Conservation (phyloP, 2,113 vertebrate genomes). For the Himantopus leucocephalus region DNA sequence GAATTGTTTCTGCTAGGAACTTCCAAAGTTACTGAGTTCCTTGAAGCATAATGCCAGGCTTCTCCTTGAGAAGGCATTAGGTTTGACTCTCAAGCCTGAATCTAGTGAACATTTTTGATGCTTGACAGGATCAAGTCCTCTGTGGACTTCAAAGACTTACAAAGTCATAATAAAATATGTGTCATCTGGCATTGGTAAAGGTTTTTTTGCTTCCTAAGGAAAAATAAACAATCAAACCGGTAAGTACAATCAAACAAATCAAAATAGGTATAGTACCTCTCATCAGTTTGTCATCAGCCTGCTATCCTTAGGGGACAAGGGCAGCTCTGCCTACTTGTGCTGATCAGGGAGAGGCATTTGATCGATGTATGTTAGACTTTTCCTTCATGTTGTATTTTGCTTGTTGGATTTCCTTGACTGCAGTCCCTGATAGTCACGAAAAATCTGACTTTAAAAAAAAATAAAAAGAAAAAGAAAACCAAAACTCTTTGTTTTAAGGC, state of each 20-base stretch:
- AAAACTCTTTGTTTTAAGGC: not conserved
- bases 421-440: not conserved
- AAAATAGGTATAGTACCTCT: not conserved
- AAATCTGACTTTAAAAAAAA: not conserved
- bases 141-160: not conserved
- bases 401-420: not conserved
- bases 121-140: not conserved
- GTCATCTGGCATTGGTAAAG: not conserved
- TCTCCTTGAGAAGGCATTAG: not conserved
- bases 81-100: not conserved
- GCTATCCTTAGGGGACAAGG: not conserved
- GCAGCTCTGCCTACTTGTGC: not conserved
- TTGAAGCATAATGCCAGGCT: not conserved
- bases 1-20: not conserved
- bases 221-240: not conserved
- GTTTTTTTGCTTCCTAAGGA: not conserved
- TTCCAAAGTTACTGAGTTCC: not conserved
- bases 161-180: not conserved
- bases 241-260: not conserved
- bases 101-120: not conserved
- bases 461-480: not conserved
- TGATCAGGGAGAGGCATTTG: not conserved
- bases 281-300: not conserved
- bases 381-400: not conserved
- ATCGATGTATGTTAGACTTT: not conserved